Conservation (phyloP, 2,113 vertebrate genomes). For the Progne subis region DNA sequence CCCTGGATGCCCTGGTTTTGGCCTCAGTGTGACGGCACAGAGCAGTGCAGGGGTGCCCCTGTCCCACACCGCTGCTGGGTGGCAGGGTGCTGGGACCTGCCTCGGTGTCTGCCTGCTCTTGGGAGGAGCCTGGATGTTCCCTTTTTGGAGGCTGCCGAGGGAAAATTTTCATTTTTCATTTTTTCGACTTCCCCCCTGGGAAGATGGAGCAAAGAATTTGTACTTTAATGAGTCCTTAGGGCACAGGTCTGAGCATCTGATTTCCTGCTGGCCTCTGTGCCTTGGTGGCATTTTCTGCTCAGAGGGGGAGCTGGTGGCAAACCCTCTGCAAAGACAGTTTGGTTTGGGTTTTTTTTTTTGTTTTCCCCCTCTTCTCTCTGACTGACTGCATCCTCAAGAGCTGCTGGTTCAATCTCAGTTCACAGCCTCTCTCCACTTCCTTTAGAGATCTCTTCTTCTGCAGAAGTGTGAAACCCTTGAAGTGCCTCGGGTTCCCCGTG, state of each 20-base stretch:
- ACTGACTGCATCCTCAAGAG: not conserved
- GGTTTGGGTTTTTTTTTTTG: not conserved
- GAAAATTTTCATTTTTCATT: not conserved
- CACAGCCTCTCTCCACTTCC: not conserved
- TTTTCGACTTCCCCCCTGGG: not conserved
- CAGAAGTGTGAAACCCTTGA: not conserved
- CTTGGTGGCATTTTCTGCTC: not conserved
- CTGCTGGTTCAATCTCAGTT: not conserved
- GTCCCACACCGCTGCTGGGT: not conserved
- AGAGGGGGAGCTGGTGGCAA: not conserved
- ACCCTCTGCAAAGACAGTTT: not conserved
- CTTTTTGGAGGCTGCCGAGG: not conserved
- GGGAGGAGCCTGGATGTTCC: not conserved
- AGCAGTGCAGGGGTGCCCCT: not conserved
- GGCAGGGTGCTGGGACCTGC: not conserved
- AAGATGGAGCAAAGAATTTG: not conserved
- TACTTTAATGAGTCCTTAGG: not conserved
- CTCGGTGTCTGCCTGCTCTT: not conserved
- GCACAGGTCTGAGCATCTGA: not conserved
- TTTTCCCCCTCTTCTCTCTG: not conserved
- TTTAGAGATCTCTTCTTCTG: not conserved
- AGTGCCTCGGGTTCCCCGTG: accelerated
- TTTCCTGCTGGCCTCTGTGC: not conserved
- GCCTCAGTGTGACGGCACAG: not conserved
- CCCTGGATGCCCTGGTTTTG: not conserved